Evolutionary conservation across 1,140 invertebrate genomes (phyloP).

Genomic region (Drosophila melanogaster): Release_6_plus_ISO1_MT NT_033777.3:8039001-8039500

Average conservation of each 20-base stretch:
- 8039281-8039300: conserved; percentile 34
- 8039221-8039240: too few relatives aligned
- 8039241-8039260: conserved; percentile 40
- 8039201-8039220: too few relatives aligned
- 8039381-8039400: conserved; percentile 39
- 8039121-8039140: too few relatives aligned
- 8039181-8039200: too few relatives aligned
- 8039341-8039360: conserved; percentile 23
- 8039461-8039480: conserved; percentile 70
- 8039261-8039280: conserved; percentile 41
- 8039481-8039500: conserved; percentile 38
- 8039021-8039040: neutral
- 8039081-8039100: too few relatives aligned
- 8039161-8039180: too few relatives aligned
- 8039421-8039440: conserved; percentile 32
- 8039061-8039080: neutral
- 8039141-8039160: too few relatives aligned
- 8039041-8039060: neutral
- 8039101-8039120: too few relatives aligned
- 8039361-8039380: conserved; percentile 41
- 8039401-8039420: conserved; percentile 44
- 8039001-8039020: conserved; percentile 1
- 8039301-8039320: neutral
- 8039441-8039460: conserved; percentile 20
- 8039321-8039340: conserved; percentile 2